Evolutionary conservation across 2,888 invertebrate genomes (phyloP).

Genomic region (Lochmaea capreae): DNA sequence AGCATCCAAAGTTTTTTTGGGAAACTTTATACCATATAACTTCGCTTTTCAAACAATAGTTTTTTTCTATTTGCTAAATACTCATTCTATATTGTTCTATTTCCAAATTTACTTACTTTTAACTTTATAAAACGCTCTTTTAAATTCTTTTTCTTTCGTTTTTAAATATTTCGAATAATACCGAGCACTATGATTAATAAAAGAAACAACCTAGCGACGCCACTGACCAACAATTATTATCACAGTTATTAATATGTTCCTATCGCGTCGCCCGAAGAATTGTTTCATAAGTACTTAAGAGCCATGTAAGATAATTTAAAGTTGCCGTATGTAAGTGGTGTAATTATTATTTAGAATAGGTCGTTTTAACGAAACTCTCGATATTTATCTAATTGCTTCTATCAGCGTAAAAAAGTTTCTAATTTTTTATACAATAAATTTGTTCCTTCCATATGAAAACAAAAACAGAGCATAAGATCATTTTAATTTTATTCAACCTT

Average conservation of each 20-base stretch:
- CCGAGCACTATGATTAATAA: too few species aligned
- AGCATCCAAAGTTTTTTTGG: too few species aligned
- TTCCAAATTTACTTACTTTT: too few species aligned
- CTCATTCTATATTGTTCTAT: too few species aligned
- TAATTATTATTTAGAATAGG: not conserved
- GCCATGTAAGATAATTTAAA: slow-evolving; percentile 33
- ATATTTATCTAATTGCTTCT: not conserved
- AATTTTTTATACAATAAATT: too few species aligned
- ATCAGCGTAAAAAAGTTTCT: not conserved
- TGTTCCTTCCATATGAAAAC: too few species aligned
- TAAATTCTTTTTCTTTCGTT: not conserved
- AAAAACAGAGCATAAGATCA: too few species aligned
- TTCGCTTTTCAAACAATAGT: too few species aligned
- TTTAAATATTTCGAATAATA: not conserved
- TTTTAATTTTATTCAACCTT: too few species aligned
- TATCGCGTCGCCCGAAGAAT: slow-evolving; percentile 36
- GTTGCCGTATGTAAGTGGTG: slow-evolving; percentile 35
- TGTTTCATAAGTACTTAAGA: slow-evolving; percentile 15
- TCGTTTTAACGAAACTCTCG: not conserved
- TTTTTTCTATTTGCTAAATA: too few species aligned
- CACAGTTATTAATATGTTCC: slow-evolving; percentile 43
- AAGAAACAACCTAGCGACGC: slow-evolving; percentile 13
- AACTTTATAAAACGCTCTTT: not conserved
- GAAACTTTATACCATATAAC: too few species aligned
- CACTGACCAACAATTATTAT: slow-evolving; percentile 36